Evolutionary conservation across 1,140 invertebrate genomes (phyloP), one percentile per base, ranked within the genome.

Genomic region (Dufourea novaeangliae): DNA sequence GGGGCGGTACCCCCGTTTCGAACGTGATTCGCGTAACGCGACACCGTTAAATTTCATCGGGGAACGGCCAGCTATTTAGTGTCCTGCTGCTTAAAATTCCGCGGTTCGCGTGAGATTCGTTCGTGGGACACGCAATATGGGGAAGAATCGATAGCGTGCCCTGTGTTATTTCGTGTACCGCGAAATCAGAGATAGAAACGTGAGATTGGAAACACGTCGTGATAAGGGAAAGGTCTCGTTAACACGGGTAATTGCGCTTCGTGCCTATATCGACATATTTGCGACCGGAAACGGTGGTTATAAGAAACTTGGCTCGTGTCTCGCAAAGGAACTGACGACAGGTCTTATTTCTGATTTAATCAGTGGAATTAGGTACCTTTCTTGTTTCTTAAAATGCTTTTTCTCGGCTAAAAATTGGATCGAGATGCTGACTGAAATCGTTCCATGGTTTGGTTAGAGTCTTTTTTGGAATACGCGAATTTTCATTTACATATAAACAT

Each of bases 1-100:
- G 34, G n/a, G n/a, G 32, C 20, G 22, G 32, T 1, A 17, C n/a
- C 25, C 8, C 10, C 25, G 27, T 44, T 70, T 59, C 27, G 37
- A 37, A 56, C 56, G 56, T 71, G 37, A 61, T 37, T 54, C 44
- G 17, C 20, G 62, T 12, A 56, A 67, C 37, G 27, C 29, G 27
- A 17, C 50, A 32, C 37, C 17, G 25, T 67, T n/a, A 34, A 44
- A 56, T 67, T 74, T 66, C n/a, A 20, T 41, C 20, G 4, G n/a
- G 56, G 14, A 20, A 6, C 71, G 6, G 25, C n/a, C 71, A 11
- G 25, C n/a, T n/a, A 52, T 27, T 34, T 54, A 32, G 37, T 25
- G 37, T 74, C n/a, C 37, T 14, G 5, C 50, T 25, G 37, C 22
- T 74, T 74, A 74, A 75, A 75, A 68, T 68, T 68, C 63, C 34